phyloP scores from a whole-genome alignment of 2,113 vertebrate genomes.

The Crotalus tigris region DNA sequence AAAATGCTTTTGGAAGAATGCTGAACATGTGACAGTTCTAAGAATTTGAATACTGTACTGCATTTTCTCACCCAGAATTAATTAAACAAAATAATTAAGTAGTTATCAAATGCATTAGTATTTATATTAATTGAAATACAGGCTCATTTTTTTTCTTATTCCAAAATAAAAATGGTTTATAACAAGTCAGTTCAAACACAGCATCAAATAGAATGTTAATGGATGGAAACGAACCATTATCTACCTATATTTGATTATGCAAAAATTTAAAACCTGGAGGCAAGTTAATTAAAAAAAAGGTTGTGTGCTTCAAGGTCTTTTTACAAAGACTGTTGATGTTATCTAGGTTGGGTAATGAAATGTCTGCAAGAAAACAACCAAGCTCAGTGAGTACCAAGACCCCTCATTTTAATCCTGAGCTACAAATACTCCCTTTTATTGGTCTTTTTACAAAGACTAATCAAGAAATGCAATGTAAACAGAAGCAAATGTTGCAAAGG shows the following conservation, averaged over 20 bases:
- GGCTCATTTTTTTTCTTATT: background rate
- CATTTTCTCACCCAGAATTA: background rate
- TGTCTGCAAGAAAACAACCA: background rate
- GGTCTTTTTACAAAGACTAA: background rate
- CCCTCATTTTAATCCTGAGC: too few species aligned
- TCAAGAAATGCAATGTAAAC: background rate
- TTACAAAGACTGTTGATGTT: background rate
- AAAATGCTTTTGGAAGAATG: background rate
- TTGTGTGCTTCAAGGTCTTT: background rate
- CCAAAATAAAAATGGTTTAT: background rate
- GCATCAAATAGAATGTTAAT: background rate
- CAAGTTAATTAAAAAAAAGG: background rate
- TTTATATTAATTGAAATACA: background rate
- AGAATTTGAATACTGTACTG: background rate
- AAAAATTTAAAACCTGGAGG: background rate
- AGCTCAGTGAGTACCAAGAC: background rate
- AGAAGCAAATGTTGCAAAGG: constrained; percentile 10
- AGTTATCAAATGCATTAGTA: background rate
- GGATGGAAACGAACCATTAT: background rate
- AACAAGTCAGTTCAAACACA: background rate
- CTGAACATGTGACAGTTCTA: background rate
- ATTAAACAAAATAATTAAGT: background rate
- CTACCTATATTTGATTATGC: background rate
- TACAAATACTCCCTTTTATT: background rate
- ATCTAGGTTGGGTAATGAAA: background rate